Base-by-base conservation (phyloP, 2,797 vertebrate species). In the Diglossa cyanea region DNA sequence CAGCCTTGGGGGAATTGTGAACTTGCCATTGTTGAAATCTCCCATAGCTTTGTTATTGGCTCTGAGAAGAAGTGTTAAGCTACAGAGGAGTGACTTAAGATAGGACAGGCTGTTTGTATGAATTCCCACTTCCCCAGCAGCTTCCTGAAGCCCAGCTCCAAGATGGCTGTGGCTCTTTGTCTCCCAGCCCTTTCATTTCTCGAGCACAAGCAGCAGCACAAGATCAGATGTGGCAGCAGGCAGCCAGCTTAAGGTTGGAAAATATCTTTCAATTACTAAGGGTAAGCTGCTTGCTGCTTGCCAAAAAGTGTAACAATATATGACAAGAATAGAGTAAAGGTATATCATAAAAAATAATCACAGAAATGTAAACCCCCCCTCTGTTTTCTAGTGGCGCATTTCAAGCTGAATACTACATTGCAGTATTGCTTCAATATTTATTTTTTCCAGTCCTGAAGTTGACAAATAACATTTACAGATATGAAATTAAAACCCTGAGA, bases 81-180 rank as follows among this genome's bases (percentile, higher is more conserved):
- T 51, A 66, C 1, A 68, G 37, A 55, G 45, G 35, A 44, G 37
- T 58, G 37, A 31, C 21, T 63, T 55, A 28, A 33, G 47, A n/a
- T 58, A 17, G 31, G 17, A 25, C 44, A 55, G 50, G 31, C 10
- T 62, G 15, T 77, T 71, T 77, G 2, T 47, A 35, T 3, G 6
- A 65, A 72, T 86, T 81, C 51, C 45, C 51, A 30, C 18, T 37
- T 65, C 40, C 80, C 10, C 0, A 77, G 50, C 50, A 78, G 31
- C 54, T 58, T 78, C 31, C 17, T 33, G 61, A 48, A 88, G 61
- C 40, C 61, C 35, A 60, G 66, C 62, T 72, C 77, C 77, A 88
- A 90, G 57, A 90, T 73, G 83, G 73, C 48, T 84, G 58, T 37
- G 30, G 26, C 48, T 90, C 35, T 96, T 93, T 93, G 63, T 81